Percentiles rank a stretch among this genome's conserved stretches.
These are phyloP conservation scores for Sardinella longiceps DNA, from an alignment of 2,797 vertebrate genomes.

Conservation along the genomic window DNA sequence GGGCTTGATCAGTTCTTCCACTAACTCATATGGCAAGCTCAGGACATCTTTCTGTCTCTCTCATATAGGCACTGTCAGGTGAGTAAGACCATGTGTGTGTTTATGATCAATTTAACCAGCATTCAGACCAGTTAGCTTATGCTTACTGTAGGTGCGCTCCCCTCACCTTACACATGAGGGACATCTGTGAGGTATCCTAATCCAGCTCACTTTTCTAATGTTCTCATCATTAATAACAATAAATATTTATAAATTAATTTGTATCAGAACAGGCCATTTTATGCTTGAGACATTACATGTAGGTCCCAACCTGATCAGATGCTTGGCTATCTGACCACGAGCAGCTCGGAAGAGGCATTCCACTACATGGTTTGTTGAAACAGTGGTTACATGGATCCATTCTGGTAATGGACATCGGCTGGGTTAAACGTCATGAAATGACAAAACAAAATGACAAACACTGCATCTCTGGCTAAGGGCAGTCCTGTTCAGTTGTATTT, in stretches of 20 bases:
- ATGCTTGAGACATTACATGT: neutral
- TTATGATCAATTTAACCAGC: constrained; percentile 21
- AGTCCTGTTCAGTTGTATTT: neutral
- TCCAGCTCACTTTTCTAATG: neutral
- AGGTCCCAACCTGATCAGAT: neutral
- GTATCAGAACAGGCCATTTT: neutral
- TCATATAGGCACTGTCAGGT: constrained; percentile 38
- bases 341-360: neutral
- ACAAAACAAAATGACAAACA: neutral
- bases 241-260: neutral
- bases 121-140: neutral
- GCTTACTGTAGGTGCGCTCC: neutral
- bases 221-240: neutral
- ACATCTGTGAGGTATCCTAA: neutral
- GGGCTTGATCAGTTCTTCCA: neutral
- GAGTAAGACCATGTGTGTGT: constrained; percentile 49
- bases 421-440: neutral
- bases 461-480: neutral
- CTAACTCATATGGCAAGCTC: neutral
- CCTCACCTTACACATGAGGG: neutral
- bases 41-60: neutral
- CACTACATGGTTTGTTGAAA: neutral
- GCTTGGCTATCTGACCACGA: neutral
- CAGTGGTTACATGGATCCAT: neutral
- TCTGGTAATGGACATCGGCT: neutral